These are phyloP conservation scores for Apamea anceps DNA, from an alignment of 2,888 invertebrate genomes.

Conservation along the genomic window DNA sequence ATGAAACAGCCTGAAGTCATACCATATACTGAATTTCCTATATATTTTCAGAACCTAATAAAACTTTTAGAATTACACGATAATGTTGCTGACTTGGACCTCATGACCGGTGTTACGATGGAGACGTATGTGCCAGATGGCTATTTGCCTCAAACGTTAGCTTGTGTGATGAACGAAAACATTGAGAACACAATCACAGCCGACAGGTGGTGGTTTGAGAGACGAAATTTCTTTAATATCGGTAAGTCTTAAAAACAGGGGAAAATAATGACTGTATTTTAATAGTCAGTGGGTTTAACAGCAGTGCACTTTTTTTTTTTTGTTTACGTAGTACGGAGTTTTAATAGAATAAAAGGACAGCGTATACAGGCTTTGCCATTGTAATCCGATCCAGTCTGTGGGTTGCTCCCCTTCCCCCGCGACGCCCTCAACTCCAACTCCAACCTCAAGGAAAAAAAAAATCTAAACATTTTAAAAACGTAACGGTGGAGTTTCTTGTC, in stretches of 20 bases:
- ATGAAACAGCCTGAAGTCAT: too few species aligned
- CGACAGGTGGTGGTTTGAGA: constrained; percentile 94
- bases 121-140: constrained; percentile 91
- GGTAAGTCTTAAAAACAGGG: constrained; percentile 60
- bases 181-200: constrained; percentile 93
- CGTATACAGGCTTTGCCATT: neutral
- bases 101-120: constrained; percentile 95
- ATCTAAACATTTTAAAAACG: too few species aligned
- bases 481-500: too few species aligned
- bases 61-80: constrained; percentile 54
- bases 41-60: constrained; percentile 10
- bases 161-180: constrained; percentile 95
- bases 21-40: neutral
- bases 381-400: too few species aligned
- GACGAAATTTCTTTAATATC: constrained; percentile 68
- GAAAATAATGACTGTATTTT: neutral
- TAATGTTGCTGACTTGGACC: constrained; percentile 95
- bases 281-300: neutral
- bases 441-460: too few species aligned
- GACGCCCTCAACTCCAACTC: too few species aligned
- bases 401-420: too few species aligned
- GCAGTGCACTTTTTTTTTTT: too few species aligned
- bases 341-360: too few species aligned
- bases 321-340: too few species aligned
- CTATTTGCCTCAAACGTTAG: constrained; percentile 94